Conservation (phyloP, 2,113 vertebrate genomes). For the Lophura nycthemera region DNA sequence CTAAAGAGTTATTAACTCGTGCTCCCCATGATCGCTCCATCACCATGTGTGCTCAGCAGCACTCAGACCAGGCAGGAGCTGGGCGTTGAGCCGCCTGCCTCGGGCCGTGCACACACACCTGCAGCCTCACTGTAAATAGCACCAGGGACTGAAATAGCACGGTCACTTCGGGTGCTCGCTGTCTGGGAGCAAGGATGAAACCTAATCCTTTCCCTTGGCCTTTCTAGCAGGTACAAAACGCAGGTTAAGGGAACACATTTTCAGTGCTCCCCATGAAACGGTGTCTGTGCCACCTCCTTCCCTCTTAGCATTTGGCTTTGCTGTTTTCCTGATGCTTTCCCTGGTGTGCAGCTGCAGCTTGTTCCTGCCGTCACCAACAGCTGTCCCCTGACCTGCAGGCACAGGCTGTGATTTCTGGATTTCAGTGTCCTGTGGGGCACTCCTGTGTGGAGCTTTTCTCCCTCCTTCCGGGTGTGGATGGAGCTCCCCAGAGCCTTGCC, state of each 20-base stretch:
- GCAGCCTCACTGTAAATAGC: not conserved
- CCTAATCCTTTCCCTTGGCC: not conserved
- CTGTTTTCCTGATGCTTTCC: fast-evolving
- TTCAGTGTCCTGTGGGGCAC: not conserved
- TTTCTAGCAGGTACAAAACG: not conserved
- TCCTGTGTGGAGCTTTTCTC: not conserved
- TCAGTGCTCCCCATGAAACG: fast-evolving
- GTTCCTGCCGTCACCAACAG: not conserved
- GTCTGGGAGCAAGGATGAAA: not conserved
- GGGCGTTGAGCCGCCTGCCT: fast-evolving
- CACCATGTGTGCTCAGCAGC: not conserved
- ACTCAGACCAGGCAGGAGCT: not conserved
- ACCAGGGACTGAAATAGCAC: fast-evolving
- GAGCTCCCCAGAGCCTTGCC: not conserved
- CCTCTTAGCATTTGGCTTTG: not conserved
- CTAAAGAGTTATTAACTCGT: not conserved
- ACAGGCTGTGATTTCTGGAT: not conserved
- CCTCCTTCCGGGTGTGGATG: not conserved
- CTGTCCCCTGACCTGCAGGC: constrained; percentile 31
- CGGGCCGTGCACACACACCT: fast-evolving
- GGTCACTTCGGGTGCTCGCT: not conserved
- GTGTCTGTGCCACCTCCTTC: fast-evolving
- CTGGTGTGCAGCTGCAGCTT: not conserved
- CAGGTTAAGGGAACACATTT: not conserved
- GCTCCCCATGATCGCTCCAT: not conserved